Percentiles rank a stretch among this genome's conserved stretches.
These are phyloP conservation scores for Aphelenchoides besseyi DNA, from an alignment of 1,140 invertebrate genomes.

Conservation along the genomic window DNA sequence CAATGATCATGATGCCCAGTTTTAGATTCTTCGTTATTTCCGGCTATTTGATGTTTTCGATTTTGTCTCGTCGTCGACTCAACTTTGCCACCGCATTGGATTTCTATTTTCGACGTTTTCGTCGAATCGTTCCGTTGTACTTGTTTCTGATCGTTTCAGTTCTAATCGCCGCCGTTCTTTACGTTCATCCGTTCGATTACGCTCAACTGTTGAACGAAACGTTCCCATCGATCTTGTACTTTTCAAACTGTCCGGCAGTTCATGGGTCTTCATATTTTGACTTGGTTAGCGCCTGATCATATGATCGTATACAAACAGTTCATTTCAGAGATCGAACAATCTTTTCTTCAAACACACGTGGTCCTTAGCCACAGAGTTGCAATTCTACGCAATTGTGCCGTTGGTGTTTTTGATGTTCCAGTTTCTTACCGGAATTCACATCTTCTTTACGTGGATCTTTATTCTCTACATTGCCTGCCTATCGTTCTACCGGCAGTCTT, in stretches of 20 bases:
- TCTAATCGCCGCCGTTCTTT: neutral
- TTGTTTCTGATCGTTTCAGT: neutral
- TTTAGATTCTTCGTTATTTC: conserved; percentile 22
- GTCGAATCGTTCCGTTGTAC: conserved; percentile 8
- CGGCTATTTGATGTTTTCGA: conserved; percentile 8
- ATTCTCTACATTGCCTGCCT: neutral
- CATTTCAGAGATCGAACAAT: neutral
- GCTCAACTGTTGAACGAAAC: conserved; percentile 1
- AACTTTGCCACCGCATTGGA: neutral
- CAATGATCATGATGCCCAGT: neutral
- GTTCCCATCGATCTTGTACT: neutral
- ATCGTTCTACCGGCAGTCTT: neutral
- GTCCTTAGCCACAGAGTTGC: neutral
- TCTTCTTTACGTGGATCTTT: neutral
- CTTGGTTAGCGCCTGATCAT: neutral
- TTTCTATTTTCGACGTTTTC: conserved; percentile 17
- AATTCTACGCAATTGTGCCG: conserved; percentile 1
- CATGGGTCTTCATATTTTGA: neutral
- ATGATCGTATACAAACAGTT: neutral
- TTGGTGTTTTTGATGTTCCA: neutral
- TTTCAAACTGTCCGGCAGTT: neutral
- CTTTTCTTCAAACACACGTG: neutral
- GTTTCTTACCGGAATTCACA: neutral
- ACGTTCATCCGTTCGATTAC: neutral
- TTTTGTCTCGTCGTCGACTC: neutral